These are phyloP conservation scores for Chesias legatella DNA, from an alignment of 2,888 invertebrate genomes.

Conservation along the genomic window DNA sequence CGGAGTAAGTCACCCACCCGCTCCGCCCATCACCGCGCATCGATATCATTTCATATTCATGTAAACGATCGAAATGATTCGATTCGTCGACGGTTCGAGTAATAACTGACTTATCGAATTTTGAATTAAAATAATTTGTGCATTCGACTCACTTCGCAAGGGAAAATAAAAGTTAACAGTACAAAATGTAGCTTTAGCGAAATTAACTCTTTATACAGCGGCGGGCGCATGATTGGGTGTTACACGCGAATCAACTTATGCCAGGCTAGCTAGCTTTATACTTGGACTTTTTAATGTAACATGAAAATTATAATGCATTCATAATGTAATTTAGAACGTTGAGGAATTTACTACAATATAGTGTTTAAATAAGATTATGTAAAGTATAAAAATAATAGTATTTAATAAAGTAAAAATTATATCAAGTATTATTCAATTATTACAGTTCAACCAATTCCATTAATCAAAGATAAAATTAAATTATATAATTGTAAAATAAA, in stretches of 20 bases:
- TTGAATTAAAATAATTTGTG: conserved; percentile 41
- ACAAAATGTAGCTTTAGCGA: conserved; percentile 29
- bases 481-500: no score
- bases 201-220: conserved; percentile 25
- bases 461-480: no score
- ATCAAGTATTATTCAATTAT: no score
- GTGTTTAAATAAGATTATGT: no score
- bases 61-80: conserved; percentile 34
- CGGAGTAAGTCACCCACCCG: conserved; percentile 19
- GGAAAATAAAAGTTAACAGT: conserved; percentile 26
- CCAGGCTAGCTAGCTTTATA: no score
- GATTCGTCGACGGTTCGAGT: conserved; percentile 28
- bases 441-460: no score
- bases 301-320: conserved; percentile 37
- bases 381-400: no score
- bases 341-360: no score
- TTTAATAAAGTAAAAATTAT: no score
- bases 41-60: conserved; percentile 30
- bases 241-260: conserved; percentile 38
- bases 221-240: conserved; percentile 33
- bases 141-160: conserved; percentile 37
- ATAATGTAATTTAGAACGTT: conserved; percentile 5
- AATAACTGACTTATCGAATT: conserved; percentile 34
- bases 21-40: conserved; percentile 13
- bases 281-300: no score